A percentile compares a stretch with the other conserved stretches of the same genome.
Conservation (phyloP, 2,888 invertebrate genomes). For the Spatulosminthurus flaviceps region DNA sequence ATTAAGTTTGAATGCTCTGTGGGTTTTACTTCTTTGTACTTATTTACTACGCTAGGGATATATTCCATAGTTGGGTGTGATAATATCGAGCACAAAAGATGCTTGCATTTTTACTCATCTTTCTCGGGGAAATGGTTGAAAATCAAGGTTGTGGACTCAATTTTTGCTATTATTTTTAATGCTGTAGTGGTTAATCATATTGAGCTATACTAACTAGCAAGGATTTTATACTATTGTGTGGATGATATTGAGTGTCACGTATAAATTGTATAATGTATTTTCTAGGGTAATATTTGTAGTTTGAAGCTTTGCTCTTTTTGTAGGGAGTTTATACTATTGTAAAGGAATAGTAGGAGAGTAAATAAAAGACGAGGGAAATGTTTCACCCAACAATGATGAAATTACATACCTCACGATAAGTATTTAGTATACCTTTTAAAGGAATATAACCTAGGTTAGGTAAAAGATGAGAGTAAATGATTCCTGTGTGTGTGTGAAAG, state of each 20-base stretch:
- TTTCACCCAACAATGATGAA: not conserved
- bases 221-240: constrained; percentile 1
- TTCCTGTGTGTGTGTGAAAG: not conserved
- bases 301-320: not conserved
- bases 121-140: not conserved
- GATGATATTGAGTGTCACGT: not conserved
- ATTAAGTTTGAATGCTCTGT: constrained; percentile 25
- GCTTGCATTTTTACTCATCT: constrained; percentile 26
- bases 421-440: too few species aligned
- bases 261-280: too few species aligned
- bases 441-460: too few species aligned
- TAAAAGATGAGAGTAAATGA: not conserved
- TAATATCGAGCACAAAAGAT: constrained; percentile 20
- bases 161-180: not conserved
- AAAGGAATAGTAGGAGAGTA: too few species aligned
- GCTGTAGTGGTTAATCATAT: not conserved
- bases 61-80: not conserved
- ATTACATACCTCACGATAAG: not conserved
- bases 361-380: too few species aligned
- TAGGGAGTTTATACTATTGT: too few species aligned
- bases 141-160: not conserved
- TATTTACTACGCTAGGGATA: too few species aligned
- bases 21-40: constrained; percentile 27
- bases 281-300: not conserved
- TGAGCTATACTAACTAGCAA: not conserved